phyloP scores from a whole-genome alignment of 2,113 vertebrate species.

The Lophius piscatorius region DNA sequence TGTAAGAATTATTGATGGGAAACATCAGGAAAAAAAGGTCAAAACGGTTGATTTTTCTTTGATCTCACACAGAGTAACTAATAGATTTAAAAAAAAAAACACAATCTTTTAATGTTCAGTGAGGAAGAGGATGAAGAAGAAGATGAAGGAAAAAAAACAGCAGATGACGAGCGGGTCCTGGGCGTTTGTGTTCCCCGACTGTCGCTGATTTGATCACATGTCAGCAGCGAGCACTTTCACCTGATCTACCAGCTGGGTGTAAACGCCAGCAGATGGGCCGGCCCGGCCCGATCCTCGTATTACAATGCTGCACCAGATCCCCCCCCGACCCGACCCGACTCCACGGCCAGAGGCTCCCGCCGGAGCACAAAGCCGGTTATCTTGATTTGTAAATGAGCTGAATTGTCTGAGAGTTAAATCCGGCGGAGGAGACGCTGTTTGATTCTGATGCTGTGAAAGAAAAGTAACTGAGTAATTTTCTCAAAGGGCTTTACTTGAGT shows the following conservation, averaged over 20 bases:
- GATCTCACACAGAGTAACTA: no score
- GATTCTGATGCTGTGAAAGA: slow-evolving; percentile 3
- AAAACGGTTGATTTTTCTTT: no score
- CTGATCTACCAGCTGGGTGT: slow-evolving; percentile 78
- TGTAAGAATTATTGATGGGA: no score
- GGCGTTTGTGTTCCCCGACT: slow-evolving; percentile 60
- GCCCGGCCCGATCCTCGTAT: slow-evolving; percentile 75
- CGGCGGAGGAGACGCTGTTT: slow-evolving; percentile 31
- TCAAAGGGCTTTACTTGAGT: no score
- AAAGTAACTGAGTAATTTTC: no score
- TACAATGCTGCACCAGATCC: slow-evolving; percentile 70
- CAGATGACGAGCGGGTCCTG: no score
- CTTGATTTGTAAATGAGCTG: slow-evolving; percentile 60
- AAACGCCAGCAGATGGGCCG: slow-evolving; percentile 81
- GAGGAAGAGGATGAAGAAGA: no score
- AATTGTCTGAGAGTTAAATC: slow-evolving; percentile 49
- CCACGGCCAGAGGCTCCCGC: slow-evolving; percentile 39
- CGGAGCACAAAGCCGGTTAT: slow-evolving; percentile 52
- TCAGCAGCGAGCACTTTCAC: slow-evolving; percentile 76
- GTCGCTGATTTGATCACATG: slow-evolving; percentile 67
- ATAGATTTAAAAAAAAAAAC: no score
- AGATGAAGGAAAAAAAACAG: no score
- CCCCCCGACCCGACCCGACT: slow-evolving; percentile 36
- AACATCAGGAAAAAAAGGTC: no score
- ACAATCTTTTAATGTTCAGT: no score